Evolutionary conservation across 2,113 vertebrate species (phyloP).

Genomic region (Gnathonemus longibarbis): DNA sequence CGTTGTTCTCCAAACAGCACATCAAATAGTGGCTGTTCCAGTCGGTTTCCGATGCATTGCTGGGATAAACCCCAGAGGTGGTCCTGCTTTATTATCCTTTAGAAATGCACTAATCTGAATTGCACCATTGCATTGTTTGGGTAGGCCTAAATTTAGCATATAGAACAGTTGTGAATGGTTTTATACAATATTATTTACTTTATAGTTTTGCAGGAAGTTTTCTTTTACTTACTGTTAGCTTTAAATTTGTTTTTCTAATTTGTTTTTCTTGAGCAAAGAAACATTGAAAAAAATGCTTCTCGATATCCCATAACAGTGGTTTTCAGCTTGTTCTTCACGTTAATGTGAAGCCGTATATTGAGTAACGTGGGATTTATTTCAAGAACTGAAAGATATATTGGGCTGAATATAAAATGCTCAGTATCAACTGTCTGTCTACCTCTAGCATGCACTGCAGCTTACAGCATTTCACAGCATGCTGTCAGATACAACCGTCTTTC

Average conservation of each 20-base stretch:
- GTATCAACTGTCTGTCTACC: neutral
- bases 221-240: neutral
- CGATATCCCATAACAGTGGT: neutral
- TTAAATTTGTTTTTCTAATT: neutral
- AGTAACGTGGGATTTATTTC: neutral
- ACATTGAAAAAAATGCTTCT: neutral
- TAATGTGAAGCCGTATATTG: neutral
- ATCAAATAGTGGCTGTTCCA: neutral
- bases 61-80: neutral
- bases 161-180: neutral
- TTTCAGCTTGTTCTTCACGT: neutral
- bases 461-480: neutral
- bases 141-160: neutral
- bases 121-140: neutral
- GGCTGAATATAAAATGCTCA: neutral
- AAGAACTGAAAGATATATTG: neutral
- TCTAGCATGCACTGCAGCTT: neutral
- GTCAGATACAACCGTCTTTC: neutral
- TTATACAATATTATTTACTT: neutral
- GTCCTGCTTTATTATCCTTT: neutral
- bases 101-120: neutral
- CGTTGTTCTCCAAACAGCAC: neutral
- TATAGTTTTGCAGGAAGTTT: neutral
- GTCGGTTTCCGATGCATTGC: neutral
- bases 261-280: neutral